Conservation (phyloP, 1,140 invertebrate species). For the Eupeodes corollae region DNA sequence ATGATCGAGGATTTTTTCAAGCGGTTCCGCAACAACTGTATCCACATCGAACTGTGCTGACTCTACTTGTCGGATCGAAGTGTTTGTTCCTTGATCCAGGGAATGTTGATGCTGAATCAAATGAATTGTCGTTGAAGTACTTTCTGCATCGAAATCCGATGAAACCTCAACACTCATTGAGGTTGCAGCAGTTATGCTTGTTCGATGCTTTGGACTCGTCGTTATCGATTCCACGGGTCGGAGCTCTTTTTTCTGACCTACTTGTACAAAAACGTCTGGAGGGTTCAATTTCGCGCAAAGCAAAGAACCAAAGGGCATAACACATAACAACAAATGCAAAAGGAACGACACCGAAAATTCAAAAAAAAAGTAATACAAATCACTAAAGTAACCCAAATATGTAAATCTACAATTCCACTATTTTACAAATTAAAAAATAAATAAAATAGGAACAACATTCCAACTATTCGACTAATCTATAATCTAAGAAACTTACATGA, state of each 20-base stretch:
- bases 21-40: slow-evolving; percentile 57
- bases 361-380: too few relatives aligned
- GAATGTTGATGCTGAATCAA: slow-evolving; percentile 34
- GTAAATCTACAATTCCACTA: too few relatives aligned
- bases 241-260: slow-evolving; percentile 37
- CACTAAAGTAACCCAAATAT: too few relatives aligned
- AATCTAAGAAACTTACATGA: slow-evolving; percentile 25
- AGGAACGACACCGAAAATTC: too few relatives aligned
- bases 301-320: too few relatives aligned
- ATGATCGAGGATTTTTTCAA: slow-evolving; percentile 68
- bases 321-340: too few relatives aligned
- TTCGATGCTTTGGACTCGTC: slow-evolving; percentile 37
- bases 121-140: slow-evolving; percentile 2
- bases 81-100: slow-evolving; percentile 22
- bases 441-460: too few relatives aligned
- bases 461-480: too few relatives aligned
- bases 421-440: too few relatives aligned
- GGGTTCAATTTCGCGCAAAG: slow-evolving; percentile 4
- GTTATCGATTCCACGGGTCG: slow-evolving; percentile 28
- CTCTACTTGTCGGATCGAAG: slow-evolving; percentile 28
- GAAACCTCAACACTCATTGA: slow-evolving; percentile 24
- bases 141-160: slow-evolving; percentile 18
- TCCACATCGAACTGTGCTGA: slow-evolving; percentile 41
- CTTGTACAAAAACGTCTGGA: slow-evolving; percentile 37
- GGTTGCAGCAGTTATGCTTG: slow-evolving; percentile 32